Evolutionary conservation across 2,113 vertebrate genomes (phyloP), one percentile per base, ranked within the genome.

Genomic region (Clarias gariepinus): DNA sequence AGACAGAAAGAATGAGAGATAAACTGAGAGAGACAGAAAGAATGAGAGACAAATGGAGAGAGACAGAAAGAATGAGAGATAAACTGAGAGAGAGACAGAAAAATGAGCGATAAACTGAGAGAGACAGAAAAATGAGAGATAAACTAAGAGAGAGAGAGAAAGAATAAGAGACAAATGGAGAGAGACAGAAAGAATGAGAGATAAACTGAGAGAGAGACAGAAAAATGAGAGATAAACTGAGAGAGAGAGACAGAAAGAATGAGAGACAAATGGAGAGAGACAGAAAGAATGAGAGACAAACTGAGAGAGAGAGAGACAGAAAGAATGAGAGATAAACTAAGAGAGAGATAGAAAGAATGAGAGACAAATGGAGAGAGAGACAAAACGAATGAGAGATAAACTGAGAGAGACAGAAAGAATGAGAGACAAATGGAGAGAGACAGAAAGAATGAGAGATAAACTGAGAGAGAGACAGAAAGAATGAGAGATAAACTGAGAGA

Each of bases 121-220:
- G 57, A 53, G 58, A 30, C 41, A 53, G 41, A 30, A 12, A 55
- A 69, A 15, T 19, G 81, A 19, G 25, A 69, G 90, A 81, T 88
- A 30, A 53, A 69, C 33, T n/a, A n/a, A 30, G 61, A 73, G 41
- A 66, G 53, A 87, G 19, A 81, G 80, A 86, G 82, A 74, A 87
- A 55, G 91, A 93, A 16, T 7, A n/a, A 53, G 12, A 52, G 63
- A 66, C 3, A 47, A 89, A 82, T 88, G 63, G 71, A 68, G 52
- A 60, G 57, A 53, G 58, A 30, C 41, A 53, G 41, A 30, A 12
- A 55, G 81, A 69, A 15, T 19, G 81, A 19, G 25, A 69, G 90
- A 81, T 88, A 30, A 53, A 69, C 33, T 23, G 61, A 53, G n/a
- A 53, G 36, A 83, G 2, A 71, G 41, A 47, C 41, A 73, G 41